Base-by-base conservation (phyloP, 92 coral and sea anemone species). In the Chrysogorgia sp. region DNA sequence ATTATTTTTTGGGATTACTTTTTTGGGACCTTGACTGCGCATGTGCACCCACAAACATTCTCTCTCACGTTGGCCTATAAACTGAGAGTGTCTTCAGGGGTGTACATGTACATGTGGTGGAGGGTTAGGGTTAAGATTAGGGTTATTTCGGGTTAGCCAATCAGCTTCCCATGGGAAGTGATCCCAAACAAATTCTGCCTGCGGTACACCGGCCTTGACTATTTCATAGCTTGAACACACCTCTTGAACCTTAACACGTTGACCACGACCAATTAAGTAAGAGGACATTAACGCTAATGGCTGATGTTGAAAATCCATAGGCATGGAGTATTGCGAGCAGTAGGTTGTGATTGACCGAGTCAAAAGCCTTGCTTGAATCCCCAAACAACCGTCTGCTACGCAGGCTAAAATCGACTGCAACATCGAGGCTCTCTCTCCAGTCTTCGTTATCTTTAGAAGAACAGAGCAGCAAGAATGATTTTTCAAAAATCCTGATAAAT, bases 391-490 rank as follows among this genome's bases (percentile, higher is more conserved):
- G n/a, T n/a, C n/a, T n/a, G n/a, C n/a, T n/a, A n/a, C n/a, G n/a
- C n/a, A n/a, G n/a, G n/a, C n/a, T n/a, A n/a, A n/a, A n/a, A 30
- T 85, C 80, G 19, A 85, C 84, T 10, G 67, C 78, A 17, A 28
- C 88, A 49, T 79, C 85, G 13, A 84, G 33, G 34, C 50, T 32
- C 35, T 37, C n/a, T n/a, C 69, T 50, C 50, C 76, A 35, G 67
- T 85, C 89, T 30, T 81, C 86, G 77, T 74, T 76, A 69, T 84
- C 50, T 84, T 79, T 48, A 79, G 61, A 23, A 79, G 57, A 32
- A 82, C 78, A 28, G 83, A 59, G 31, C 76, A 65, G 34, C 81
- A 74, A 9, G 83, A 86, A 60, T 86, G 90, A 26, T 58, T 40
- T 58, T 65, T 81, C 24, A 81, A 41, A 17, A 55, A 86, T 21